Evolutionary conservation across 2,888 invertebrate genomes (phyloP), one percentile per base, ranked within the genome.

Genomic region (Cataglyphis rosenhaueri): DNA sequence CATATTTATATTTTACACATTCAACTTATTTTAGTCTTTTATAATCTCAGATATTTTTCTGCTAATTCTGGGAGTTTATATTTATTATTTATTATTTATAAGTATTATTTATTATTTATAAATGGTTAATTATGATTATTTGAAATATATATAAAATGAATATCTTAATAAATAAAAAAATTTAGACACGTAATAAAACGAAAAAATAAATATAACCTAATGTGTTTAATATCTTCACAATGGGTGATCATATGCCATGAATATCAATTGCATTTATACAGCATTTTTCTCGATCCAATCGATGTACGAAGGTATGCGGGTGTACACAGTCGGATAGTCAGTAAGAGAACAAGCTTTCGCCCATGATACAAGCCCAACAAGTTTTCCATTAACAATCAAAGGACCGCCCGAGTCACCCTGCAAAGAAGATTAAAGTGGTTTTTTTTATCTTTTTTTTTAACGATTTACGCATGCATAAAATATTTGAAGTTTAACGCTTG

Each of bases 331-430:
- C 9, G 92, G 92, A 61, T 88, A 91, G 18, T 84, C 75, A 5
- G 78, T 82, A 10, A 82, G 78, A 12, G 89, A 90, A 74, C 92
- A 92, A 12, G 85, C 90, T n/a, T 76, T 83, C 0, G 88, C 87
- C 90, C 91, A 92, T 12, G 92, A 92, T 15, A 91, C 90, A n/a
- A 92, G 82, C 38, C 92, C 92, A 15, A 91, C 86, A 48, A 92
- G 91, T 84, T 85, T 89, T 35, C 87, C 90, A 2, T 90, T 78
- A 21, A 91, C 88, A 48, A 88, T 90, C 81, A 92, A 84, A 48
- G 92, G 92, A 81, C 92, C 92, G 61, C 92, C 92, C 29, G 92
- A 92, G 57, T 92, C 92, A 74, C 91, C 91, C 92, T 92, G 73
- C 44, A 86, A 70, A 41, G 29, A 44, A 52, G 35, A 55, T 68